phyloP scores from a whole-genome alignment of 37 sponge, comb jelly and placozoan genomes.

The Ephydatia muelleri region DNA sequence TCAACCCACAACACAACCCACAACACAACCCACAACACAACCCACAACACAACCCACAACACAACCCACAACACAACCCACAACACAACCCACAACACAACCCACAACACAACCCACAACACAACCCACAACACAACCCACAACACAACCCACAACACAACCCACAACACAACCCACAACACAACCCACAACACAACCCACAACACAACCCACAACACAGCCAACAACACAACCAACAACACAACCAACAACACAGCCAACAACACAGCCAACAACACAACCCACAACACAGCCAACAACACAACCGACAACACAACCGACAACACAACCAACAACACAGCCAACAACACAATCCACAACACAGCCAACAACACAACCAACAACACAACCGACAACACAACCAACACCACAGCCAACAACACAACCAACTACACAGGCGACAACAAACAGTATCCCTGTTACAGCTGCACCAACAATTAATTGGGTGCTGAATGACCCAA shows the following conservation, averaged over 20 bases:
- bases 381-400: background rate
- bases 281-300: background rate
- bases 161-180: background rate
- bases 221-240: background rate
- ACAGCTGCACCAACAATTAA: background rate
- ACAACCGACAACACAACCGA: background rate
- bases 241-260: background rate
- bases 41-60: background rate
- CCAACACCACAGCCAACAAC: background rate
- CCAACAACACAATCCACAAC: background rate
- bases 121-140: background rate
- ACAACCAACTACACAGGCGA: background rate
- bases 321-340: background rate
- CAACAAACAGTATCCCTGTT: background rate
- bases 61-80: background rate
- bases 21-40: background rate
- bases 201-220: background rate
- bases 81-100: background rate
- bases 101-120: background rate
- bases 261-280: background rate
- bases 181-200: background rate
- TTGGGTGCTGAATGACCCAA: background rate
- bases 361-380: background rate
- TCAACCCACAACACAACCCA: background rate
- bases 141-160: background rate